Percentiles rank a stretch among this genome's conserved stretches.
These are phyloP conservation scores for Acyrthosiphon pisum DNA, from an alignment of 1,140 invertebrate genomes.

Conservation along the genomic window DNA sequence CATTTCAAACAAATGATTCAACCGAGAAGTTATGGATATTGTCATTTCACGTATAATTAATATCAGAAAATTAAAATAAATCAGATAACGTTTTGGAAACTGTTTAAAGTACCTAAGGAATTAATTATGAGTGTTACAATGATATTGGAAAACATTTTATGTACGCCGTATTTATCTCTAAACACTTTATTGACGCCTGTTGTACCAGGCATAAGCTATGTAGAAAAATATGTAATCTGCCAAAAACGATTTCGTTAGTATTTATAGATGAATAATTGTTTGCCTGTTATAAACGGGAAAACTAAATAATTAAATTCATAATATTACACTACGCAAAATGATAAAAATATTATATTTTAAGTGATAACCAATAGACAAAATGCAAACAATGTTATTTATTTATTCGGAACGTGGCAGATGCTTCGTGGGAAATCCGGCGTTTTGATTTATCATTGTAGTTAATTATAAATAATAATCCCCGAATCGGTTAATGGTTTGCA, in stretches of 20 bases:
- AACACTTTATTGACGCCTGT: not conserved
- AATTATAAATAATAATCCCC: not conserved
- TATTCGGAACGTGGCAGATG: not conserved
- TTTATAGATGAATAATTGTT: no score
- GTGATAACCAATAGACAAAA: not conserved
- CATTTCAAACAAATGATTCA: not conserved
- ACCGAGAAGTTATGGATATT: not conserved
- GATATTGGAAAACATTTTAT: not conserved
- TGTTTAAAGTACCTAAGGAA: not conserved
- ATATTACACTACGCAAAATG: not conserved
- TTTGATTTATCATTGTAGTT: not conserved
- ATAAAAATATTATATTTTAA: not conserved
- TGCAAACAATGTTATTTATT: not conserved
- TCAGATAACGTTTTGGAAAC: not conserved
- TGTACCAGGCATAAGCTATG: not conserved
- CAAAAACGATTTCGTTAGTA: not conserved
- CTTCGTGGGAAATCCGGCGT: not conserved
- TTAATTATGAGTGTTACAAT: no score
- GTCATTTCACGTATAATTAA: not conserved
- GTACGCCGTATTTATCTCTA: not conserved
- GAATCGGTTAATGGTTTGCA: not conserved
- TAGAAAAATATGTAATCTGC: not conserved
- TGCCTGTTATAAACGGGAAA: not conserved
- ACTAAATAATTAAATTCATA: not conserved
- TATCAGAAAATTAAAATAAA: not conserved